Percentiles rank a stretch among this genome's conserved stretches.
phyloP scores from a whole-genome alignment of 2,113 vertebrate genomes.

The Labrus mixtus region DNA sequence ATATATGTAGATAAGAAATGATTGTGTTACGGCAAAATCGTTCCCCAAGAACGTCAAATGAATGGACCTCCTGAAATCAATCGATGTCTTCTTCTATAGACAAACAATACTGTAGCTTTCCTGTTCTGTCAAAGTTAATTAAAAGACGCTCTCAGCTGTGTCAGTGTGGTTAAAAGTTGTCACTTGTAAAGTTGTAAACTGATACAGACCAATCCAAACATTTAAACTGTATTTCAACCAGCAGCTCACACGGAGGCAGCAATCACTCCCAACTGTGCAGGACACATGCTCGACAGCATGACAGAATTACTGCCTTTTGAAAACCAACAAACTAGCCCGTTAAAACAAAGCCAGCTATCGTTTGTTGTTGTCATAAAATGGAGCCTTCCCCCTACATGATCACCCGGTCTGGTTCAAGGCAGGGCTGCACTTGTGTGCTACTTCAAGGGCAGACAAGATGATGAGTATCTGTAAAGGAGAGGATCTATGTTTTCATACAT shows the following conservation, averaged over 20 bases:
- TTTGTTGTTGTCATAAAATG: conserved; percentile 64
- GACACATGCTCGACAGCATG: conserved; percentile 31
- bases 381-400: conserved; percentile 40
- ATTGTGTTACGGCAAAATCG: too few species aligned
- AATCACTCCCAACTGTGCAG: conserved; percentile 23
- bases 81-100: too few species aligned
- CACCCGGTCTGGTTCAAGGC: conserved; percentile 63
- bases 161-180: not conserved
- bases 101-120: too few species aligned
- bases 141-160: not conserved
- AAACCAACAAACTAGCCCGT: conserved; percentile 71
- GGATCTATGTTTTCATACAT: conserved; percentile 44
- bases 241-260: conserved; percentile 4
- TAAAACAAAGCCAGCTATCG: conserved; percentile 63
- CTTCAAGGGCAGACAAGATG: conserved; percentile 37
- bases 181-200: conserved; percentile 6
- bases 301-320: conserved; percentile 52
- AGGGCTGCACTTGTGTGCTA: conserved; percentile 44
- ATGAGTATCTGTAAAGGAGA: conserved; percentile 49
- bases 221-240: conserved; percentile 13
- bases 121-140: not conserved
- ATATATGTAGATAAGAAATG: too few species aligned
- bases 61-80: too few species aligned
- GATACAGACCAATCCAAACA: conserved; percentile 13
- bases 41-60: too few species aligned